Evolutionary conservation across 2,797 vertebrate genomes (phyloP), one percentile per base, ranked within the genome.

Genomic region (Serranus cabrilla): DNA sequence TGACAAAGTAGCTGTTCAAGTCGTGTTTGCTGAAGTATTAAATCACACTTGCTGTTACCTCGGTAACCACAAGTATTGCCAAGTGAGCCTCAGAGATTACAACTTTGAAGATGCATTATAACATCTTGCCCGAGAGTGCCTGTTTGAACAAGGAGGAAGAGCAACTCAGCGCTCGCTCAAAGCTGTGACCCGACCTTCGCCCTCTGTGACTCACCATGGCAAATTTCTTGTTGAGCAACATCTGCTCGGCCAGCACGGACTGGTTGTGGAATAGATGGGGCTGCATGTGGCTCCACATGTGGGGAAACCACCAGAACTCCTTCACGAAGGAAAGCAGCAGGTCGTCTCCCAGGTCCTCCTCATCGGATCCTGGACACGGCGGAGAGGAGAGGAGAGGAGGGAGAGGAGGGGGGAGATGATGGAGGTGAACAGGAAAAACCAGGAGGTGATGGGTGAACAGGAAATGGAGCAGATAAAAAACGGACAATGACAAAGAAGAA

Each of bases 271-370:
- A 99, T 50, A 99, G 96, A 86, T 99, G 98, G 16, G 97, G 98
- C 91, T 99, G 98, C 97, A 99, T 98, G 85, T 99, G 98, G 78
- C 97, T 99, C 98, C 97, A 99, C 98, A 99, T 99, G 88, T 99
- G 98, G 65, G 98, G 98, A 76, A 99, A 99, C 98, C 98, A 99
- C 98, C 98, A 99, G 17, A 99, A 99, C 94, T 99, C 97, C 89
- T 95, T 97, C 86, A 98, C 97, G 0, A 96, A 97, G 17, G 97
- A 98, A 51, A 99, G 95, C 88, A 99, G 95, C 87, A 99, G 96
- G 91, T 99, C 97, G 0, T 99, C 98, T 0, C 98, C 98, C 21
- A 97, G 95, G 0, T 99, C 98, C 91, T 99, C 98, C 0, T 98
- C 98, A 31, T 99, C 97, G 0, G 97, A 98, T 91, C 98, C 98